Evolutionary conservation across 1,140 invertebrate species (phyloP), one percentile per base, ranked within the genome.

Genomic region (Harpegnathos saltator): DNA sequence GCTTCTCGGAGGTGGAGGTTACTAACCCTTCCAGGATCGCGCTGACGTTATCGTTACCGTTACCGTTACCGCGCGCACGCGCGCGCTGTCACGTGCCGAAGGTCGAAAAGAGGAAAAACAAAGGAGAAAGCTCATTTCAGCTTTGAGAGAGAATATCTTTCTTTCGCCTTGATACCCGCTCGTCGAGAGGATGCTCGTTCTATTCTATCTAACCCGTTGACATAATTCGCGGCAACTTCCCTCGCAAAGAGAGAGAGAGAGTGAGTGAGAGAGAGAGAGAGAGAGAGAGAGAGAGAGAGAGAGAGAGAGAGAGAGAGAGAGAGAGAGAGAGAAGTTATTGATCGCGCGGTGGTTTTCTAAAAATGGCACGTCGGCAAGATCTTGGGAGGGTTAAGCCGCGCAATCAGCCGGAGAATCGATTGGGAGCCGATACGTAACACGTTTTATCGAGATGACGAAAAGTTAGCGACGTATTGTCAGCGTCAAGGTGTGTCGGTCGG

Each of bases 331-430:
- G 22, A 9, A 80, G 52, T 29, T 80, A 80, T 80, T 80, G 75
- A 80, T 80, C 75, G 65, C n/a, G 19, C 69, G 69, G 69, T 58
- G 24, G 65, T 80, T 69, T 71, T 80, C 75, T 80, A 80, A 69
- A 80, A 80, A 80, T 80, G 75, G 75, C 38, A 80, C 52, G 66
- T 58, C 48, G 75, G 22, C 52, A 38, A 80, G 75, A 80, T 80
- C 75, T 80, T 58, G 75, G 29, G 52, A 80, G 65, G 75, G 50
- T 80, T 80, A 80, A 80, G 52, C 65, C 52, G 65, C 65, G 65
- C 75, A 59, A 78, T 78, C 75, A 78, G 38, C 75, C 63, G 65
- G 52, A 56, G 65, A 80, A 80, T 80, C 52, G 75, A 80, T 71
- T 58, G 38, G 65, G 29, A 69, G 58, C 65, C 65, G 75, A 80